A percentile compares a stretch with the other conserved stretches of the same genome.
phyloP scores from a whole-genome alignment of 2,888 invertebrate genomes.

The Rhamnusium bicolor region DNA sequence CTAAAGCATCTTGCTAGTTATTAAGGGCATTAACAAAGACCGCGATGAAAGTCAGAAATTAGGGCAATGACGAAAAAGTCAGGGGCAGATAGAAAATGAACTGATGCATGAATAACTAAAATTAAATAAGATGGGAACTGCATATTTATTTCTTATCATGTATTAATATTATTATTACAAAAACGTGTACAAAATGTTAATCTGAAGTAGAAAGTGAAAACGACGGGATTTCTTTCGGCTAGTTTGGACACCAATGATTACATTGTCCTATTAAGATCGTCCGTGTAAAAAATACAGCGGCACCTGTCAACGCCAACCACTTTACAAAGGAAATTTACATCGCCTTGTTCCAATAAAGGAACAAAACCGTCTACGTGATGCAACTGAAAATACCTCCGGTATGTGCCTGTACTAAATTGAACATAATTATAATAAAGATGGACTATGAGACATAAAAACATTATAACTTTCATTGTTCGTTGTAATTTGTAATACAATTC shows the following conservation, averaged over 20 bases:
- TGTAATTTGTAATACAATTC: conserved; percentile 17
- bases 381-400: conserved; percentile 22
- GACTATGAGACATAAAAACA: conserved; percentile 16
- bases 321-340: conserved; percentile 28
- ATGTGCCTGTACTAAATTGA: conserved; percentile 27
- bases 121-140: too few relatives aligned
- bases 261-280: not conserved
- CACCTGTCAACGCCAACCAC: not conserved
- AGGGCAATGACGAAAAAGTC: too few relatives aligned
- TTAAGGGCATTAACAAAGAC: too few relatives aligned
- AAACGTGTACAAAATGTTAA: not conserved
- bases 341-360: conserved; percentile 19
- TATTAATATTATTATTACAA: not conserved
- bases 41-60: too few relatives aligned
- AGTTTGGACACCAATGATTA: not conserved
- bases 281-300: conserved; percentile 1
- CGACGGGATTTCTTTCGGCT: not conserved
- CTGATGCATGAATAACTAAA: too few relatives aligned
- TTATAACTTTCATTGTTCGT: conserved; percentile 25
- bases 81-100: too few relatives aligned
- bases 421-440: conserved; percentile 33
- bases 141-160: too few relatives aligned
- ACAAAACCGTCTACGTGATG: conserved; percentile 22
- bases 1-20: too few relatives aligned
- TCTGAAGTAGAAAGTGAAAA: conserved; percentile 7